Base-by-base conservation (phyloP, 2,888 invertebrate genomes). In the Sesia bembeciformis region DNA sequence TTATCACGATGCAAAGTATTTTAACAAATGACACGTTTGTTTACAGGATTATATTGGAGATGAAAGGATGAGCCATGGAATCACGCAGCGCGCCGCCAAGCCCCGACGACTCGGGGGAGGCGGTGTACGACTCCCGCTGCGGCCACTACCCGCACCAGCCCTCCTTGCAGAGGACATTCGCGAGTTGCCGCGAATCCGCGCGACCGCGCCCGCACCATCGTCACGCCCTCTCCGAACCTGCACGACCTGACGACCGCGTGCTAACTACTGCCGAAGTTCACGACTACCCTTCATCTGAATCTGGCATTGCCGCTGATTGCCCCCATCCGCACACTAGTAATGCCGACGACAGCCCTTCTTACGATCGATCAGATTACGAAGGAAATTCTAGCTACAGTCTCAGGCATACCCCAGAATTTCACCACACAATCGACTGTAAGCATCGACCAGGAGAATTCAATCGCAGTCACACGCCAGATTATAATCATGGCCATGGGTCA, bases 111-210 rank as follows among this genome's bases (percentile, higher is more conserved):
- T 72, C 85, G 67, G 89, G 89, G 84, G 87, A 86, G 84, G 90
- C 88, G 89, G 91, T 94, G 83, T 93, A 93, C 85, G 94, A 94
- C 80, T 93, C 94, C 60, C 94, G 93, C 57, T 94, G 94, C 64
- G 94, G 94, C 61, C 92, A 93, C 58, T 94, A 93, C 75, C 93
- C 76, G 52, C 81, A 76, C 54, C 93, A 74, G 60, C 93, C 93
- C 6, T 70, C 81, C n/a, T 75, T 89, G 53, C 88, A 88, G 63
- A 76, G 86, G 57, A 78, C 81, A 3, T 89, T 85, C 60, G 86
- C 89, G 62, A 89, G 88, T 64, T 89, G 88, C 59, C 81, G 89
- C 61, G 89, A 88, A 58, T 68, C 76, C 4, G 71, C 77, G 40
- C 78, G 84, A 23, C 87, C 86, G 1, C 76, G 87, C 4, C 84